These are phyloP conservation scores for Thoracochromis brauschi DNA, from an alignment of 2,113 vertebrate species.

Conservation along the genomic window DNA sequence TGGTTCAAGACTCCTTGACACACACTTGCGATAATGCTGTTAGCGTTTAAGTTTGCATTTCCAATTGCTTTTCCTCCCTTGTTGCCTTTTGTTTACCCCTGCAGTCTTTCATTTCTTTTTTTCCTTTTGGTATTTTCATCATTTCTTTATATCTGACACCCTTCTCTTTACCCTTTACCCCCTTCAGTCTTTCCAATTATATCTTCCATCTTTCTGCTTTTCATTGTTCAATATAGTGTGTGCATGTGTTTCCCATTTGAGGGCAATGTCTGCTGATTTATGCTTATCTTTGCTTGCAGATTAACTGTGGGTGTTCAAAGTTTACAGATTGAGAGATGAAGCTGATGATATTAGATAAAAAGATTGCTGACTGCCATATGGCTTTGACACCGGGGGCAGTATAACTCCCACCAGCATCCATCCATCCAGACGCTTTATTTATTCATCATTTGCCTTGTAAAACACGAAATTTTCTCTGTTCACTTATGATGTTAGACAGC, in stretches of 20 bases:
- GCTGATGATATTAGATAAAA: neutral
- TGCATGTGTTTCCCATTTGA: neutral
- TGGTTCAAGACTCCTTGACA: neutral
- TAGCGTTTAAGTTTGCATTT: constrained; percentile 35
- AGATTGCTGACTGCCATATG: constrained; percentile 5
- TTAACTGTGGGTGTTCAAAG: neutral
- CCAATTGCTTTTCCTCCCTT: constrained; percentile 12
- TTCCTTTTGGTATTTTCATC: constrained; percentile 3
- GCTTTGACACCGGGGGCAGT: neutral
- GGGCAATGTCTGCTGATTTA: neutral
- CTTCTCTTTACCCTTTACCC: neutral
- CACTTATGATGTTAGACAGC: neutral
- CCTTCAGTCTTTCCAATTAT: neutral
- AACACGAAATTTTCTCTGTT: neutral
- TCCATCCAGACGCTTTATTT: neutral
- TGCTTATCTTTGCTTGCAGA: neutral
- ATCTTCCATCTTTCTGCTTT: neutral
- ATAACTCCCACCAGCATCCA: neutral
- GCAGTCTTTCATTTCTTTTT: constrained; percentile 5
- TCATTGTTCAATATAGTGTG: neutral
- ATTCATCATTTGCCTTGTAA: neutral
- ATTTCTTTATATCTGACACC: neutral
- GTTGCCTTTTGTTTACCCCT: constrained; percentile 34
- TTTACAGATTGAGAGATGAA: constrained; percentile 5
- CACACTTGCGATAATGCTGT: constrained; percentile 1